Evolutionary conservation across 2,797 vertebrate species (phyloP).

Genomic region (Erpetoichthys calabaricus): DNA sequence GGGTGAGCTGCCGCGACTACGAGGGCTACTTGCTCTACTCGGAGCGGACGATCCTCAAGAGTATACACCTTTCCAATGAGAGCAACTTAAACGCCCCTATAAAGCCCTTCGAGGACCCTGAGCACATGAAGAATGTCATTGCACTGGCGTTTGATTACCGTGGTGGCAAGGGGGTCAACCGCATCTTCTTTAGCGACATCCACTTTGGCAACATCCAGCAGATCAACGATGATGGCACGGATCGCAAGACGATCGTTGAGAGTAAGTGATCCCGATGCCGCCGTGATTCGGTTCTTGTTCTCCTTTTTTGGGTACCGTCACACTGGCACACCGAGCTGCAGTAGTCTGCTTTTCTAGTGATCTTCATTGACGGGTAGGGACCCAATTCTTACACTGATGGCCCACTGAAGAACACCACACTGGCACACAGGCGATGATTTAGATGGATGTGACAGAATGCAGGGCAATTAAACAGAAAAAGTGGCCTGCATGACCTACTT

Average conservation of each 20-base stretch:
- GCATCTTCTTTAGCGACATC: constrained; percentile 95
- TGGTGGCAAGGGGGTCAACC: constrained; percentile 70
- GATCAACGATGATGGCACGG: constrained; percentile 77
- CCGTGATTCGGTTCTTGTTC: neutral
- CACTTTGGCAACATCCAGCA: constrained; percentile 98
- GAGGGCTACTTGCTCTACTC: constrained; percentile 92
- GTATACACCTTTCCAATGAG: constrained; percentile 91
- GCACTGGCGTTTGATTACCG: constrained; percentile 87
- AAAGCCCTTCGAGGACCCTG: constrained; percentile 86
- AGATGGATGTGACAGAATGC: too few species aligned
- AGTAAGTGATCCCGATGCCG: constrained; percentile 56
- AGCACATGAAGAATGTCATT: constrained; percentile 96
- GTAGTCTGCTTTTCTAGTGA: too few species aligned
- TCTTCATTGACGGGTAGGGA: too few species aligned
- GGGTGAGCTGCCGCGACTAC: constrained; percentile 74
- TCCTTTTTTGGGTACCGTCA: too few species aligned
- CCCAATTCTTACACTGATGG: too few species aligned
- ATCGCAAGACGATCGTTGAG: constrained; percentile 80
- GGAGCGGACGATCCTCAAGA: constrained; percentile 90
- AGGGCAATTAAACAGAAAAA: too few species aligned
- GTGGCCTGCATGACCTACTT: too few species aligned
- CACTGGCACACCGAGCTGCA: neutral
- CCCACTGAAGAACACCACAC: too few species aligned
- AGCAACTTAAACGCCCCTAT: constrained; percentile 91
- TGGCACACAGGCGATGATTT: too few species aligned